Base-by-base conservation (phyloP, 2,113 vertebrate genomes). In the Otis tarda region DNA sequence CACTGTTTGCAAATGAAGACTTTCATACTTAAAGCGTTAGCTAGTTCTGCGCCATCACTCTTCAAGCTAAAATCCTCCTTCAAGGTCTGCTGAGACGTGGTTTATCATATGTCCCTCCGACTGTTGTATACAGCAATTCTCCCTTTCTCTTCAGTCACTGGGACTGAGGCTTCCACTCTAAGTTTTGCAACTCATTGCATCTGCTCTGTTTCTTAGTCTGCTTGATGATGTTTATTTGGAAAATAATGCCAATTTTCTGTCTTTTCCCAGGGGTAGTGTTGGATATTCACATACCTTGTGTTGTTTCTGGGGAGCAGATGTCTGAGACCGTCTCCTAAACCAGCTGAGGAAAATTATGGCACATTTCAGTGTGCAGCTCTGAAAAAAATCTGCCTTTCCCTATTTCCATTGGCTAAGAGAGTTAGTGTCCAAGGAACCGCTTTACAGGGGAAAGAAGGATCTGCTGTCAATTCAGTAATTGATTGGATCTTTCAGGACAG, bases 61-160 rank as follows among this genome's bases (percentile, higher is more conserved):
- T 88, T 88, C 14, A 85, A 31, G 19, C n/a, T 94, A 67, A 88
- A 88, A 75, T 70, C 63, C 17, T 89, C n/a, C 59, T 94, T 89
- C 64, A 56, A 49, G 65, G 28, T 67, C 37, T 78, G 23, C 65
- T 53, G 45, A 69, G 57, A 49, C 12, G 20, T 75, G 53, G 31
- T 81, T 96, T 92, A 21, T 71, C 19, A 7, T 0, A 2, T 85
- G 57, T 67, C 30, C 37, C n/a, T 70, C 23, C 69, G 30, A 41
- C 52, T 77, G 33, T 5, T 73, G 11, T 28, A 20, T 57, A 7
- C 28, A 78, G 52, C 52, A 33, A 0, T 49, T 90, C 37, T 82
- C 22, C 25, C 19, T 79, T 59, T 88, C 71, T 89, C 35, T 60
- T 89, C 55, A 43, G 25, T 55, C 47, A 17, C 11, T 37, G 35